These are phyloP conservation scores for Stratiomys singularior DNA, from an alignment of 2,888 invertebrate genomes.

Conservation along the genomic window DNA sequence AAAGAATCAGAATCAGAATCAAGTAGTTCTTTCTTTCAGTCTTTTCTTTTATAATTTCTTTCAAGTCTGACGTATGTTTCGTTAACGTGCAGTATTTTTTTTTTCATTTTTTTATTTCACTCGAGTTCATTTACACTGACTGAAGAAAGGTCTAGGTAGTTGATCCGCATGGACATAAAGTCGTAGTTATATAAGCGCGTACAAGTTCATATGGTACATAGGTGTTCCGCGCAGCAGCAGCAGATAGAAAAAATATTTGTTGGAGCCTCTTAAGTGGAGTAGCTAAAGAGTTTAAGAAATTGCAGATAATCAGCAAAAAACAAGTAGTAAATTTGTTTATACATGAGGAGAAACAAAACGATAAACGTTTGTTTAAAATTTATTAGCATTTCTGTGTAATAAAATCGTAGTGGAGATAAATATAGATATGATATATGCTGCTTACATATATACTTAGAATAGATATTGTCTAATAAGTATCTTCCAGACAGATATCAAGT, in stretches of 20 bases:
- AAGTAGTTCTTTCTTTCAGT: not conserved
- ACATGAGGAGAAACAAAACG: too few relatives aligned
- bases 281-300: too few relatives aligned
- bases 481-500: not conserved
- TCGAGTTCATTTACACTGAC: conserved; percentile 29
- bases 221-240: not conserved
- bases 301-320: too few relatives aligned
- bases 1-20: not conserved
- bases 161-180: not conserved
- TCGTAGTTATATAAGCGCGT: not conserved
- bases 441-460: not conserved
- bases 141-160: not conserved
- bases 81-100: not conserved
- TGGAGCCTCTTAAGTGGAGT: too few relatives aligned
- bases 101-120: not conserved
- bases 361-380: not conserved
- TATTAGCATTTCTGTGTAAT: not conserved
- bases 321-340: too few relatives aligned
- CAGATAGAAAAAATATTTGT: not conserved
- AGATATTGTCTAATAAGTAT: not conserved
- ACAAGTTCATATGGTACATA: not conserved
- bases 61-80: too few relatives aligned
- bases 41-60: too few relatives aligned
- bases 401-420: not conserved
- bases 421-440: not conserved